Base-by-base conservation (phyloP, 2,888 invertebrate species). In the Apamea epomidion region DNA sequence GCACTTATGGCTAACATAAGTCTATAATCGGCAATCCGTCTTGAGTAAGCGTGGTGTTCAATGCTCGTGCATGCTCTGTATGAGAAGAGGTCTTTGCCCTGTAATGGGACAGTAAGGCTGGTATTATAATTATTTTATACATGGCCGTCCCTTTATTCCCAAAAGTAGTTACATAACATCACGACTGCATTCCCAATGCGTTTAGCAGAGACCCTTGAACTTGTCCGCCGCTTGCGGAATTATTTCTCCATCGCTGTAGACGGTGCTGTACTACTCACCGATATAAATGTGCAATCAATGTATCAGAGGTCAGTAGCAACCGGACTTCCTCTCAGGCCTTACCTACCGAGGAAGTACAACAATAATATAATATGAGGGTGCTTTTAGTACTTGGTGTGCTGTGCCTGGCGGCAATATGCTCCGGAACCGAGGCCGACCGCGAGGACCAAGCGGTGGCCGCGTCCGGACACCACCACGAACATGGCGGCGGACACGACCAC, bases 401-500 rank as follows among this genome's bases (percentile, higher is more conserved):
- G 81, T 95, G 95, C 93, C 92, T 96, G 62, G 95, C 92, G 90
- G 96, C 95, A 74, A 86, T 94, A 60, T 95, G 96, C 91, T 87
- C 91, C 89, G 96, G 93, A 62, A 88, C 92, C 74, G 93, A 92
- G 82, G 93, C 91, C 73, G 92, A 92, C 58, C 91, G 82, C 82
- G 82, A 92, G 25, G 95, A 97, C 90, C 96, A 94, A 81, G 97
- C 97, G 48, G 95, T 97, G 82, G 97, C 97, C n/a, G 97, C 97
- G 65, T 97, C 97, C 87, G 95, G 96, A 21, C 95, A 96, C 90
- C 96, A 96, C 87, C 95, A 95, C 89, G 97, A 97, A 91, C 97
- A 97, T 85, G 98, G 98, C 45, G 98, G 98, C 60, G 98, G 98
- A 0, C 97, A 98, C 84, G 97, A 98, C 67, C 98, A 98, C 90